Conservation (phyloP, 2,797 vertebrate species). For the Champsocephalus esox region DNA sequence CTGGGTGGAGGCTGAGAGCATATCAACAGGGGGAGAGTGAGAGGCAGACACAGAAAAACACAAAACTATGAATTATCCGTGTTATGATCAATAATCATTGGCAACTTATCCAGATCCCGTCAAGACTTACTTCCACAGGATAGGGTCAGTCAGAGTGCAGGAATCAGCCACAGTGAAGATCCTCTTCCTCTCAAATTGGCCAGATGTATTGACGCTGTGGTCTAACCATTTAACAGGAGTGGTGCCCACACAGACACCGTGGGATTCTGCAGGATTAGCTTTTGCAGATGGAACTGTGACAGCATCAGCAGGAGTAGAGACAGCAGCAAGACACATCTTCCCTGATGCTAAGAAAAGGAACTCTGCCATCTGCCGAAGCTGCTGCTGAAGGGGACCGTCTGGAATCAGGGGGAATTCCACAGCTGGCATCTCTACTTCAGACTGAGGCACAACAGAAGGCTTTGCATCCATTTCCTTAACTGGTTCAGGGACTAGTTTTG, state of each 20-base stretch:
- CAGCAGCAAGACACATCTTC: conserved; percentile 59
- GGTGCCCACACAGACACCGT: conserved; percentile 75
- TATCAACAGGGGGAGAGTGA: conserved; percentile 46
- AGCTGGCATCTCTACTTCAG: conserved; percentile 32
- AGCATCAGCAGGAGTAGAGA: conserved; percentile 16
- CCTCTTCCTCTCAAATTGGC: conserved; percentile 74
- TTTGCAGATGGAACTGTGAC: neutral
- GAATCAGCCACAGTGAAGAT: conserved; percentile 74
- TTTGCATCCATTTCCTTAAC: conserved; percentile 17
- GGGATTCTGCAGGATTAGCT: conserved; percentile 45
- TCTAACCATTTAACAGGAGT: conserved; percentile 65
- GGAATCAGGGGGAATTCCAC: conserved; percentile 54
- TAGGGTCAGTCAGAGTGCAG: conserved; percentile 81
- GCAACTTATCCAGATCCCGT: neutral
- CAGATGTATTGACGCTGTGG: conserved; percentile 83
- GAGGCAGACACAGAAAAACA: conserved; percentile 2
- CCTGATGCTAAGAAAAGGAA: conserved; percentile 80
- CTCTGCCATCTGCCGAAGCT: conserved; percentile 84
- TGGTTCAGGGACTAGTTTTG: neutral
- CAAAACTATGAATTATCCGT: neutral
- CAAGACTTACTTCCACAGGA: conserved; percentile 84
- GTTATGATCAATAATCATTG: neutral
- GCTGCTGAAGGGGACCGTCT: conserved; percentile 81
- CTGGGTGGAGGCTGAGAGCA: conserved; percentile 82
- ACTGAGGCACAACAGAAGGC: neutral